Conservation (phyloP, 2,113 vertebrate genomes). For the Malurus cyaneus region DNA sequence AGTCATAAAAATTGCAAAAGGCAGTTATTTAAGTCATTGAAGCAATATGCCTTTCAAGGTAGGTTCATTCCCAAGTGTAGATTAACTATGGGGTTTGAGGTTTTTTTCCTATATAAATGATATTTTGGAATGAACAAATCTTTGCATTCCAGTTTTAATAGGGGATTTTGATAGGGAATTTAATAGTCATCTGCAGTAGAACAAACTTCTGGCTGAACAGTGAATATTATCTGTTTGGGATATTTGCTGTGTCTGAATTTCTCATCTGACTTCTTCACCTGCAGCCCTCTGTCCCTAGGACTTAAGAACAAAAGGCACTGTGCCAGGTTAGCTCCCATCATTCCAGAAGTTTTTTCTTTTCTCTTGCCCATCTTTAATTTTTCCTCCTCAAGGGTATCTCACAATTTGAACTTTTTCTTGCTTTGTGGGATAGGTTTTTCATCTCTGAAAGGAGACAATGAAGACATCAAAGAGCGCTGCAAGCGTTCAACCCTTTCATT, state of each 20-base stretch:
- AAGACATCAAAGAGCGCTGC: neutral
- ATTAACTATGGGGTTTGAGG: neutral
- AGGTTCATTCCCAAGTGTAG: neutral
- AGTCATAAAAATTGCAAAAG: neutral
- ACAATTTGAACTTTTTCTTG: neutral
- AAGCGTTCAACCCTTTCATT: neutral
- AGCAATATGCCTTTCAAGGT: neutral
- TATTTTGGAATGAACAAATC: neutral
- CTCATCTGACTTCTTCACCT: neutral
- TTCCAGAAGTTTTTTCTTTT: neutral
- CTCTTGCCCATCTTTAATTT: neutral
- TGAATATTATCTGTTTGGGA: neutral
- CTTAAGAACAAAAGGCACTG: neutral
- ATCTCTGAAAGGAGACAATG: neutral
- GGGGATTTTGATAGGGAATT: neutral
- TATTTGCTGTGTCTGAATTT: neutral
- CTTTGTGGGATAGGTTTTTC: neutral
- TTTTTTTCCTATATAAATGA: neutral
- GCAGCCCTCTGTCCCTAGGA: neutral
- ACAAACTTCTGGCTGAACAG: neutral
- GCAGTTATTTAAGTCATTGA: constrained; percentile 3
- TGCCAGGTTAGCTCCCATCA: neutral
- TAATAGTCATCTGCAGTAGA: neutral
- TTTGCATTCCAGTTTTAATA: neutral
- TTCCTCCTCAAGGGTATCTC: neutral